Conservation (phyloP, 2,888 invertebrate genomes). For the Lottia scabra region DNA sequence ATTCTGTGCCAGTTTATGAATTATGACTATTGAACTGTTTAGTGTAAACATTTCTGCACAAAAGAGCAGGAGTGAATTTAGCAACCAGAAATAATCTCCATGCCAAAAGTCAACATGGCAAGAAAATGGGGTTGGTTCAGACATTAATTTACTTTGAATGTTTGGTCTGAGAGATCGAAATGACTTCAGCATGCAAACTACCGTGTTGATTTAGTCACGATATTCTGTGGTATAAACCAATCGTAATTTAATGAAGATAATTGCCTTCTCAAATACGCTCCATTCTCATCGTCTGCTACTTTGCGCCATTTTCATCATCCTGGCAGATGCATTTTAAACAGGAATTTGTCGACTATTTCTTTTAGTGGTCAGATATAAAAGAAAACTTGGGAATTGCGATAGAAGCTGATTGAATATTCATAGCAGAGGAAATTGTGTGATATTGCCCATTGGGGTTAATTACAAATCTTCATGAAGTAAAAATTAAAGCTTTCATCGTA, state of each 20-base stretch:
- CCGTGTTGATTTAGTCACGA: conserved; percentile 5
- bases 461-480: conserved; percentile 7
- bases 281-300: not conserved
- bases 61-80: not conserved
- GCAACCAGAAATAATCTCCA: not conserved
- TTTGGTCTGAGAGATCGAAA: conserved; percentile 12
- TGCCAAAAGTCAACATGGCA: conserved; percentile 6
- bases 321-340: conserved; percentile 1
- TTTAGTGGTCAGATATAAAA: conserved; percentile 1
- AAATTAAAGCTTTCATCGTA: conserved; percentile 1
- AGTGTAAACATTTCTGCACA: conserved; percentile 1
- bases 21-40: conserved; percentile 2
- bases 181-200: not conserved
- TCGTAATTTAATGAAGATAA: conserved; percentile 13
- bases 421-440: conserved; percentile 1
- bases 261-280: conserved; percentile 14
- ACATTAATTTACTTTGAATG: conserved; percentile 12
- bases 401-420: conserved; percentile 2
- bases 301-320: not conserved
- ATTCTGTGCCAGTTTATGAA: not conserved
- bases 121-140: conserved; percentile 4
- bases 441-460: conserved; percentile 6
- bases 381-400: not conserved
- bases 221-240: conserved; percentile 1
- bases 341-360: not conserved